Base-by-base conservation (phyloP, 2,113 vertebrate species). In the Suncus etruscus region DNA sequence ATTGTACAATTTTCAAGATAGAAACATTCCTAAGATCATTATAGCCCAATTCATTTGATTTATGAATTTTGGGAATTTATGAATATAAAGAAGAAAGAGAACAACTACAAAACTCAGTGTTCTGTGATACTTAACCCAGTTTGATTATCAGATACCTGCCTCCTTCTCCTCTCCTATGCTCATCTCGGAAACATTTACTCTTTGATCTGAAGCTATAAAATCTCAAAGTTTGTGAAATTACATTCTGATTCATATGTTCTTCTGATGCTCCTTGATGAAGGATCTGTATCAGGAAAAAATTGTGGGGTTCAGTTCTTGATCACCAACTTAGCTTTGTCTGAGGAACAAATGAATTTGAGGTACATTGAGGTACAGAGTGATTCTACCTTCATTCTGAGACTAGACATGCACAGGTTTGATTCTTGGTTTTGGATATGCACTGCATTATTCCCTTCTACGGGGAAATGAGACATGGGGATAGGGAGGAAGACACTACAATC, bases 201-300 rank as follows among this genome's bases (percentile, higher is more conserved):
- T 78, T 29, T 54, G 31, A 11, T 20, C 22, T 39, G 47, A 65
- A 74, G 20, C 25, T 87, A 83, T 86, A 48, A 74, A 58, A 61
- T 18, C 9, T 90, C 78, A 45, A 58, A 39, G n/a, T 63, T 68
- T 39, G 18, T 14, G 61, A 31, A 69, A 24, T 6, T 47, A 51
- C 68, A n/a, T 78, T 77, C 39, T 29, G 66, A 54, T 89, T 83
- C 45, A 31, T 31, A 50, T 88, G 66, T 25, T 39, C 25, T 93
- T 93, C 68, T 58, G 61, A 78, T 83, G 47, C 9, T 31, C 18
- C 27, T 66, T 72, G 32, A 65, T 66, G 25, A 83, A 54, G 32
- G 88, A 0, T 51, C 25, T 76, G 50, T 22, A 9, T 79, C 18
- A 45, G 70, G 29, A 83, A 29, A 2, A 5, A 45, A n/a, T 76